These are phyloP conservation scores for Gavia stellata DNA, from an alignment of 2,113 vertebrate genomes.

Conservation along the genomic window DNA sequence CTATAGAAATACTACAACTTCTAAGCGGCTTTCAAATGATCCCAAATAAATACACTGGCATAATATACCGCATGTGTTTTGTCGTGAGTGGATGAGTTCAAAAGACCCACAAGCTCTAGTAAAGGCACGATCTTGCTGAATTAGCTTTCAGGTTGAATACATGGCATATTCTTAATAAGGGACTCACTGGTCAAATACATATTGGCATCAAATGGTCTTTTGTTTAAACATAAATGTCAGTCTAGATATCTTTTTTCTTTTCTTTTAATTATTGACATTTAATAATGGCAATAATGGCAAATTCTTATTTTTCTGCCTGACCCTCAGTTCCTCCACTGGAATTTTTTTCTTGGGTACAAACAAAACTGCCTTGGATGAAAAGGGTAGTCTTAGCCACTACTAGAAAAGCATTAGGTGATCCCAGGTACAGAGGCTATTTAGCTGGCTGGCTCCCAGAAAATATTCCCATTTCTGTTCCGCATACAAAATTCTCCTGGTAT, in stretches of 20 bases:
- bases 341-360: neutral
- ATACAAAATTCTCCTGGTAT: neutral
- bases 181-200: neutral
- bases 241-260: neutral
- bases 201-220: neutral
- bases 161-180: neutral
- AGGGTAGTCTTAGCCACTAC: neutral
- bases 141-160: neutral
- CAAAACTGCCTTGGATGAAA: neutral
- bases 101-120: neutral
- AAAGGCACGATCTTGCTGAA: neutral
- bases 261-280: too few species aligned
- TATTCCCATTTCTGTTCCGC: neutral
- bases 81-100: neutral
- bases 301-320: neutral
- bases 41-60: neutral
- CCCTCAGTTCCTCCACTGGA: neutral
- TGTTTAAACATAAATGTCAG: neutral
- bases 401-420: neutral
- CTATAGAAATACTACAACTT: neutral
- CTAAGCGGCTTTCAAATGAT: neutral
- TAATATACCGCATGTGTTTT: neutral
- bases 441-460: neutral
- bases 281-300: neutral
- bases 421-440: neutral